Evolutionary conservation across 2,797 vertebrate genomes (phyloP), one percentile per base, ranked within the genome.

Genomic region (Notolabrus celidotus): DNA sequence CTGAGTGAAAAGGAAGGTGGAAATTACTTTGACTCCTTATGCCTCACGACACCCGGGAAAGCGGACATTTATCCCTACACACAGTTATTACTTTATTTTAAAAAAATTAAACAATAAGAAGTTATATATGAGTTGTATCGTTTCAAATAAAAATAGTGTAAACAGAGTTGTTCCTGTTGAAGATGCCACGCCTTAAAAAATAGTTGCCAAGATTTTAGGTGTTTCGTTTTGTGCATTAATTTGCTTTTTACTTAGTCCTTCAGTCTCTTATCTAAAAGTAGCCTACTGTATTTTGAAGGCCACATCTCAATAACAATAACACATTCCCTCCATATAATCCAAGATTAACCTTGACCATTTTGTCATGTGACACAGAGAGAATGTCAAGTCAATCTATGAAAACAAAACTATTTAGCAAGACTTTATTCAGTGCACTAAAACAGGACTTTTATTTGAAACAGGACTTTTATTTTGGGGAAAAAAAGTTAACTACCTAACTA

Each of bases 1-100:
- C 96, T 97, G 89, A 0, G 14, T 53, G n/a, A 52, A 34, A 19
- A 71, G 38, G n/a, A 43, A 49, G 3, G 9, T 4, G n/a, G 0
- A 49, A 9, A 19, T 17, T 36, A 23, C 27, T 16, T 17, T 6
- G 41, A 41, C 16, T 7, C 2, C 42, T 42, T n/a, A n/a, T n/a
- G n/a, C n/a, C n/a, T n/a, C n/a, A n/a, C n/a, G n/a, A n/a, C n/a
- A n/a, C n/a, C n/a, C n/a, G n/a, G n/a, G n/a, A n/a, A n/a, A n/a
- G n/a, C n/a, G n/a, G n/a, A n/a, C n/a, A n/a, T n/a, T n/a, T n/a
- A n/a, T n/a, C n/a, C n/a, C n/a, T n/a, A n/a, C n/a, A n/a, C n/a
- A n/a, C n/a, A n/a, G n/a, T n/a, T n/a, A n/a, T n/a, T n/a, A n/a
- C n/a, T n/a, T n/a, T n/a, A n/a, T n/a, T n/a, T n/a, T n/a, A n/a